Conservation (phyloP, 2,888 invertebrate species). For the Byasa hedistus region DNA sequence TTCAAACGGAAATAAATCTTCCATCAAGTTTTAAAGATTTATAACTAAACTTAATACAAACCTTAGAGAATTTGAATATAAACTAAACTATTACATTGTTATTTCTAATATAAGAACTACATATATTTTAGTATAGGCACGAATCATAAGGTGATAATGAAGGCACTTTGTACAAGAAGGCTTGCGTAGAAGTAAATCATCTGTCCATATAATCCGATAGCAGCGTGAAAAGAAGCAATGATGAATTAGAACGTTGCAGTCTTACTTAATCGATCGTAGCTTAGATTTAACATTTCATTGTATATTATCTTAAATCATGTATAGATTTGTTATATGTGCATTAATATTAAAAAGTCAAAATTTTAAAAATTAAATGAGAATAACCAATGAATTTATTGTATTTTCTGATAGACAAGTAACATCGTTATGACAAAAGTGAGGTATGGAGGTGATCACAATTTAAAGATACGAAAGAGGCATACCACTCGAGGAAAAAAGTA, state of each 20-base stretch:
- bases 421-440: no score
- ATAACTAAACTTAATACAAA: slow-evolving; percentile 20
- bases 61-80: slow-evolving; percentile 21
- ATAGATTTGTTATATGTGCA: background rate
- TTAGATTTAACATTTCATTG: slow-evolving; percentile 9
- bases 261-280: slow-evolving; percentile 5
- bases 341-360: background rate
- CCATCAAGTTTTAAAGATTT: background rate
- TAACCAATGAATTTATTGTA: no score
- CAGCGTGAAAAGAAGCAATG: slow-evolving; percentile 62
- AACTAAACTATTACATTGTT: slow-evolving; percentile 25
- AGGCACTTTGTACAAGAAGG: slow-evolving; percentile 51
- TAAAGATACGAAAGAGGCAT: no score
- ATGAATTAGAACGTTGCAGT: slow-evolving; percentile 20
- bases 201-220: slow-evolving; percentile 52
- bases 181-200: slow-evolving; percentile 40
- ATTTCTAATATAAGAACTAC: slow-evolving; percentile 32
- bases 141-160: slow-evolving; percentile 50
- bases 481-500: no score
- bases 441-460: no score
- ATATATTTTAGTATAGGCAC: slow-evolving; percentile 48
- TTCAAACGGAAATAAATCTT: background rate
- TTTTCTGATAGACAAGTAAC: no score
- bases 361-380: no score
- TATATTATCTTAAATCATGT: background rate